Conservation (phyloP, 2,888 invertebrate species). For the Notodonta dromedarius region DNA sequence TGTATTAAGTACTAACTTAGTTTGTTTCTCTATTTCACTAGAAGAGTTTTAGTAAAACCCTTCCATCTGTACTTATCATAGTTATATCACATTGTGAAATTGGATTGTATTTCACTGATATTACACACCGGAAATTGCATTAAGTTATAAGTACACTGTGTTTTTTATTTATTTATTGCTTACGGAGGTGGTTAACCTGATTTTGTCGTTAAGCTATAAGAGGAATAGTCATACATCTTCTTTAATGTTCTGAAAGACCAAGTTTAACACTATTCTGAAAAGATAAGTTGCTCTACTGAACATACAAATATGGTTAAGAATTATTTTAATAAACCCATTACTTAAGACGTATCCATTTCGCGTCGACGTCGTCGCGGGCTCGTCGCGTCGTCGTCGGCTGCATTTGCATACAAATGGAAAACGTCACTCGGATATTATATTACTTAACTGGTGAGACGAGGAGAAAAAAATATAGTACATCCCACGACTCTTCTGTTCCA, state of each 20-base stretch:
- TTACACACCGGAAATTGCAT: no score
- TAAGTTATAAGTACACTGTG: no score
- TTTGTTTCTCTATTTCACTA: background rate
- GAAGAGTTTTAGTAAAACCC: background rate
- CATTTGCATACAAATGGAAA: slow-evolving; percentile 79
- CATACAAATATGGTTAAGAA: slow-evolving; percentile 29
- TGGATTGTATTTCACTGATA: no score
- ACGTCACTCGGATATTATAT: slow-evolving; percentile 67
- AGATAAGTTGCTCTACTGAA: slow-evolving; percentile 2
- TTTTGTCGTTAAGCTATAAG: no score
- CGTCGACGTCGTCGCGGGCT: slow-evolving; percentile 29
- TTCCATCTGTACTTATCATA: no score
- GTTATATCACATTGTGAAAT: no score
- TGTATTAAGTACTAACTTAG: background rate
- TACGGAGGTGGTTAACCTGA: no score
- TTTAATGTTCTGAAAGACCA: background rate
- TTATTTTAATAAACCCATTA: slow-evolving; percentile 44
- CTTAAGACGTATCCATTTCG: slow-evolving; percentile 46
- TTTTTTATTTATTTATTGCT: no score
- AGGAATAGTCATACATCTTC: no score
- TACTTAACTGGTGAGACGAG: slow-evolving; percentile 49
- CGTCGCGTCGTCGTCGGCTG: slow-evolving; percentile 39
- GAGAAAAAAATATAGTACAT: slow-evolving; percentile 42
- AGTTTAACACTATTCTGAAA: background rate
- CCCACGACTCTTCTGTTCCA: slow-evolving; percentile 20